Conservation (phyloP, 1,140 invertebrate species). For the Pristionchus pacificus region DNA sequence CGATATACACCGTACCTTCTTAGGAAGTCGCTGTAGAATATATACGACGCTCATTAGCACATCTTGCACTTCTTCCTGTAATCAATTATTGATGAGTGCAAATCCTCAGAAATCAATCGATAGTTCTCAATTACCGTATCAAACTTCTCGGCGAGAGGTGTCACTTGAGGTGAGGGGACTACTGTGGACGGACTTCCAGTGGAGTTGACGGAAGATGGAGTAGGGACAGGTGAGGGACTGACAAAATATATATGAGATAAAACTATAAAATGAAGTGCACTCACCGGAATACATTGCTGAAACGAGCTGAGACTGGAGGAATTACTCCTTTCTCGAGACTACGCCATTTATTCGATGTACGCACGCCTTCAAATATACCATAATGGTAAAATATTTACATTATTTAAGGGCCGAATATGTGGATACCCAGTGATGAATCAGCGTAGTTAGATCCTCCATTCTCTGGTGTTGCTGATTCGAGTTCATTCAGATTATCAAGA, state of each 20-base stretch:
- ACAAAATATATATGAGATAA: no score
- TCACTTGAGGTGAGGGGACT: constrained; percentile 17
- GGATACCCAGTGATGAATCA: background rate
- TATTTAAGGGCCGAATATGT: background rate
- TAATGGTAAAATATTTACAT: background rate
- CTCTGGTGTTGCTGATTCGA: constrained; percentile 56
- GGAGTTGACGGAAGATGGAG: no score
- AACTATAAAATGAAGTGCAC: background rate
- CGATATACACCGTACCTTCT: constrained; percentile 23
- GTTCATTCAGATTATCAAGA: constrained; percentile 71
- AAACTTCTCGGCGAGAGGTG: constrained; percentile 68
- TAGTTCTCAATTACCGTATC: constrained; percentile 55
- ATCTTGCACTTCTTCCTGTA: constrained; percentile 73
- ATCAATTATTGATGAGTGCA: background rate
- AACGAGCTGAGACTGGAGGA: background rate
- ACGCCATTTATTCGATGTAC: background rate
- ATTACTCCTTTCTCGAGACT: background rate
- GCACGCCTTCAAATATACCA: background rate
- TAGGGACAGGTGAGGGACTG: no score
- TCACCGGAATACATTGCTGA: background rate
- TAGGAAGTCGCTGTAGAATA: constrained; percentile 75
- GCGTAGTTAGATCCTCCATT: background rate
- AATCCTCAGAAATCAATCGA: background rate
- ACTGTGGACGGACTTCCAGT: no score
- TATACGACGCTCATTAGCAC: constrained; percentile 83